A percentile compares a stretch with the other conserved stretches of the same genome.
Evolutionary conservation across 2,888 invertebrate species (phyloP).

Genomic region (Neuroscelio doddi): DNA sequence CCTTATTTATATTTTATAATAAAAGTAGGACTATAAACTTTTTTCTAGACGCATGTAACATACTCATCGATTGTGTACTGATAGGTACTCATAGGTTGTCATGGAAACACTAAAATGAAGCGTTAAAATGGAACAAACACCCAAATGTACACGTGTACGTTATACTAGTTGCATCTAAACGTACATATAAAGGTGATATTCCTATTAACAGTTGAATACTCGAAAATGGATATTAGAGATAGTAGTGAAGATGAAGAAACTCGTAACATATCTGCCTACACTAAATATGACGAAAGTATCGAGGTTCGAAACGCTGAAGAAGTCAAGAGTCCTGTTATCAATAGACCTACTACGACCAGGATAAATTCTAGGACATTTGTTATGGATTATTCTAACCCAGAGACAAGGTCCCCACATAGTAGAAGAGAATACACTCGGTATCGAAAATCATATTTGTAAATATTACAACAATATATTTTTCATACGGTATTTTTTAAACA

Average conservation of each 20-base stretch:
- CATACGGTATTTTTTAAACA: not conserved
- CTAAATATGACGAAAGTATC: constrained; percentile 75
- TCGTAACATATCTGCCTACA: constrained; percentile 59
- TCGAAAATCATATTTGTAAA: not conserved
- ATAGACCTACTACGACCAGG: constrained; percentile 47
- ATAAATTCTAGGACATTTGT: constrained; percentile 27
- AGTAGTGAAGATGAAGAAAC: constrained; percentile 58
- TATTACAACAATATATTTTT: not conserved
- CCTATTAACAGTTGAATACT: not conserved
- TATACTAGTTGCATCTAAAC: too few relatives aligned
- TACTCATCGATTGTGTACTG: too few relatives aligned
- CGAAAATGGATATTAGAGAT: constrained; percentile 46
- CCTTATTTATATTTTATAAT: too few relatives aligned
- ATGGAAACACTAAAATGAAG: too few relatives aligned
- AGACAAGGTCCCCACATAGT: constrained; percentile 51
- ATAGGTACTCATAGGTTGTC: too few relatives aligned
- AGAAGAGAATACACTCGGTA: constrained; percentile 33
- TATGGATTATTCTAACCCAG: constrained; percentile 29
- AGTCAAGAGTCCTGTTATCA: constrained; percentile 73
- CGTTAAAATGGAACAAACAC: too few relatives aligned
- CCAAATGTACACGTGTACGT: too few relatives aligned
- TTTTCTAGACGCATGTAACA: too few relatives aligned
- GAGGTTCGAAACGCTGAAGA: constrained; percentile 76
- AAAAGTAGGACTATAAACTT: too few relatives aligned
- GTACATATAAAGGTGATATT: too few relatives aligned